Conservation (phyloP, 2,888 invertebrate species). For the Lithophane ornitopus region DNA sequence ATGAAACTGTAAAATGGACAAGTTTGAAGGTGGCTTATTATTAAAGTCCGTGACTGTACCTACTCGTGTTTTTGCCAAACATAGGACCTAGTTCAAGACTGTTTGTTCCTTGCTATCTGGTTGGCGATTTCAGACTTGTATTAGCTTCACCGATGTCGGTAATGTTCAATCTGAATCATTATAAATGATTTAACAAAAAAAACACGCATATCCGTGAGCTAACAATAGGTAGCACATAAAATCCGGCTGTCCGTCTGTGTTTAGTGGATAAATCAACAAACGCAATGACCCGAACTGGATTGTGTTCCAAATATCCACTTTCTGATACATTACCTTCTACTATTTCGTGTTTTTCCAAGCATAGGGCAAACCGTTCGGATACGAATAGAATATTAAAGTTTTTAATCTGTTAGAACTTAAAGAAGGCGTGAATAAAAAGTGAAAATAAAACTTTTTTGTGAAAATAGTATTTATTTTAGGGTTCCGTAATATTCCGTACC, state of each 20-base stretch:
- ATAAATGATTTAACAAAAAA: not conserved
- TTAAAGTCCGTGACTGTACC: too few species aligned
- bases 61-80: too few species aligned
- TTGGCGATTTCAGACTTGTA: not conserved
- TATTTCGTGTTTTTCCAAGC: constrained; percentile 44
- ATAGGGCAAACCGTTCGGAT: constrained; percentile 9
- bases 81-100: too few species aligned
- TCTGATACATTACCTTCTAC: constrained; percentile 55
- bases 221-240: constrained; percentile 36
- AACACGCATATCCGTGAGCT: not conserved
- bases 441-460: not conserved
- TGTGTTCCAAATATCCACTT: constrained; percentile 59
- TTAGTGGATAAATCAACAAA: constrained; percentile 60
- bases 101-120: not conserved
- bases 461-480: not conserved
- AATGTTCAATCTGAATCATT: not conserved
- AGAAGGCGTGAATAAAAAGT: not conserved
- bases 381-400: constrained; percentile 29
- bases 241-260: constrained; percentile 56
- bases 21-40: too few species aligned
- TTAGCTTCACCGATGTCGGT: not conserved
- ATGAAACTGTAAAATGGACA: too few species aligned
- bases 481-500: not conserved
- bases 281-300: constrained; percentile 53
- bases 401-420: constrained; percentile 20